Evolutionary conservation across 2,113 vertebrate genomes (phyloP), one percentile per base, ranked within the genome.

Genomic region (Acrocephalus kingi): DNA sequence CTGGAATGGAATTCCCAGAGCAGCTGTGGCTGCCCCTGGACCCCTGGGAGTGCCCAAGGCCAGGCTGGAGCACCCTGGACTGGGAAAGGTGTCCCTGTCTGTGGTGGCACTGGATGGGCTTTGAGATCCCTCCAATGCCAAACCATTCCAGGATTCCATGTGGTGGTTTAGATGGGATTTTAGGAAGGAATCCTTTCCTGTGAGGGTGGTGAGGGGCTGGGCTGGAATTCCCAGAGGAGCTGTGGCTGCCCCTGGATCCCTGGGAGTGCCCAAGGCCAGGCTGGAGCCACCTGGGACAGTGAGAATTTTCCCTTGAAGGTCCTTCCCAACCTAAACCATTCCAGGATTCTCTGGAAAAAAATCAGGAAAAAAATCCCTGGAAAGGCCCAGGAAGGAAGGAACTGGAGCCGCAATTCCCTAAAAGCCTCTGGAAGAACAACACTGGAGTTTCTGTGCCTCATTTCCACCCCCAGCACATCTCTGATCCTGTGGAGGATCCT

Each of bases 21-120:
- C 0, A 35, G 33, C 39, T 27, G 33, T 5, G 37, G 31, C 55
- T 51, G 45, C 20, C 13, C 51, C 52, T 23, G 72, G 72, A 81
- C 59, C 58, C 58, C 48, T 46, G 48, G 48, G 0, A 73, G 2
- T 46, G 39, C 0, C 49, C 82, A 2, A 55, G 69, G 41, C 62
- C 33, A 4, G 39, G 39, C 3, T 66, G 61, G 51, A 46, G 14
- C 33, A 0, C 0, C n/a, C 49, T 39, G 51, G 51, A 13, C 5
- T 2, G n/a, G 49, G 37, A 58, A 12, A 35, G 35, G 2, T 30
- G 30, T 25, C 27, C 48, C 67, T 43, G 35, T 35, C 35, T 35
- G 35, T 35, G 35, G 35, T 35, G 35, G 35, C 35, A 35, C 43
- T 43, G 43, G 43, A 43, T 43, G 43, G 43, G 43, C 14, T 43